Conservation (phyloP, 1,140 invertebrate species). For the Platyscapa corneri region DNA sequence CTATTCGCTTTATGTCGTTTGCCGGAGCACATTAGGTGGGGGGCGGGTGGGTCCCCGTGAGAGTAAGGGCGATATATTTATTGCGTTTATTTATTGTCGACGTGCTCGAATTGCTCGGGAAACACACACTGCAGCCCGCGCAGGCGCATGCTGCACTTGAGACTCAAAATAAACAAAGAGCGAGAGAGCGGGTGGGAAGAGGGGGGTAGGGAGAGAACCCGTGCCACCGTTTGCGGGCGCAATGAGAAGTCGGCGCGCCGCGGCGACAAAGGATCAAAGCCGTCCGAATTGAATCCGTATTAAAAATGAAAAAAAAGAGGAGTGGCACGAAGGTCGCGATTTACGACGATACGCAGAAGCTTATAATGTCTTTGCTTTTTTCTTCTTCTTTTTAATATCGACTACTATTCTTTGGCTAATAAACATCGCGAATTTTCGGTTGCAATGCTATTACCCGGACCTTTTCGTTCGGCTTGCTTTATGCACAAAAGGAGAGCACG, state of each 20-base stretch:
- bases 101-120: conserved; percentile 50
- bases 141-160: conserved; percentile 35
- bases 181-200: neutral
- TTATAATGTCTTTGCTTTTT: conserved; percentile 39
- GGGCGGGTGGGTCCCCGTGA: neutral
- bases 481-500: conserved; percentile 27
- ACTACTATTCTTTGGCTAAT: conserved; percentile 39
- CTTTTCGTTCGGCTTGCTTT: conserved; percentile 26
- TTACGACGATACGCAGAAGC: conserved; percentile 55
- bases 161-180: conserved; percentile 52
- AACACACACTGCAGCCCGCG: neutral
- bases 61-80: conserved; percentile 51
- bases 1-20: conserved; percentile 12
- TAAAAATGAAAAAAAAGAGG: conserved; percentile 53
- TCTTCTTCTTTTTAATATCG: conserved; percentile 35
- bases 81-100: conserved; percentile 51
- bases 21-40: conserved; percentile 13
- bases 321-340: conserved; percentile 52
- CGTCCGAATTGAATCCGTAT: conserved; percentile 59
- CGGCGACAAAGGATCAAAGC: conserved; percentile 57
- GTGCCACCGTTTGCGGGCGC: conserved; percentile 45
- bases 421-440: conserved; percentile 37
- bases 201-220: neutral
- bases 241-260: conserved; percentile 52
- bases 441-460: conserved; percentile 2